A percentile compares a stretch with the other conserved stretches of the same genome.
These are phyloP conservation scores for Phrynocephalus guinanensis DNA, from an alignment of 2,797 vertebrate species.

Conservation along the genomic window DNA sequence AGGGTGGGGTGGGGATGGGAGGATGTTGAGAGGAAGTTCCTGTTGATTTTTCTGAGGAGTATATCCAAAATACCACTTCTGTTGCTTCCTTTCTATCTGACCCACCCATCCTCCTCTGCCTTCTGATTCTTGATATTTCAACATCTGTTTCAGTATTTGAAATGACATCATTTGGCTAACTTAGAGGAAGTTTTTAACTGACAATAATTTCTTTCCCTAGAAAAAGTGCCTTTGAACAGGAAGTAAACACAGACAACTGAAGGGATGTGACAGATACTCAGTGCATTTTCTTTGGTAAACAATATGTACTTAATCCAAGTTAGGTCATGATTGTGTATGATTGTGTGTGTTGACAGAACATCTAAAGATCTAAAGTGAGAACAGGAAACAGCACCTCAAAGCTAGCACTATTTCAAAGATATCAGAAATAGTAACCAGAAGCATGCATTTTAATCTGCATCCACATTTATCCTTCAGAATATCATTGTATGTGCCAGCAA, in stretches of 20 bases:
- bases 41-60: constrained; percentile 29
- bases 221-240: constrained; percentile 15
- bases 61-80: constrained; percentile 24
- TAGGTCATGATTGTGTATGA: neutral
- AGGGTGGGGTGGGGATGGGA: too few relatives aligned
- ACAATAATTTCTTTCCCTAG: constrained; percentile 20
- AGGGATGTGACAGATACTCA: neutral
- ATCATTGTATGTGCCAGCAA: neutral
- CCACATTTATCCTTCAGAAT: constrained; percentile 6
- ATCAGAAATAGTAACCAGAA: constrained; percentile 15
- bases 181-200: constrained; percentile 23
- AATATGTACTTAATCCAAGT: neutral
- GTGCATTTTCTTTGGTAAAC: neutral
- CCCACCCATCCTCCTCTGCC: constrained; percentile 9
- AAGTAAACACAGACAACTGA: neutral
- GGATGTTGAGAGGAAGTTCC: neutral
- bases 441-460: neutral
- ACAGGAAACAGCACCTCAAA: neutral
- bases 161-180: constrained; percentile 30
- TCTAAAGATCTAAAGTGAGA: constrained; percentile 1
- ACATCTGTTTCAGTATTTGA: constrained; percentile 4
- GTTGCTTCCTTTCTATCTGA: constrained; percentile 26
- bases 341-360: neutral
- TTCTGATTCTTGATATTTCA: constrained; percentile 9
- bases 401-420: constrained; percentile 31